These are phyloP conservation scores for Typhlichthys eigenmanni DNA, from an alignment of 2,797 vertebrate species.

Conservation along the genomic window DNA sequence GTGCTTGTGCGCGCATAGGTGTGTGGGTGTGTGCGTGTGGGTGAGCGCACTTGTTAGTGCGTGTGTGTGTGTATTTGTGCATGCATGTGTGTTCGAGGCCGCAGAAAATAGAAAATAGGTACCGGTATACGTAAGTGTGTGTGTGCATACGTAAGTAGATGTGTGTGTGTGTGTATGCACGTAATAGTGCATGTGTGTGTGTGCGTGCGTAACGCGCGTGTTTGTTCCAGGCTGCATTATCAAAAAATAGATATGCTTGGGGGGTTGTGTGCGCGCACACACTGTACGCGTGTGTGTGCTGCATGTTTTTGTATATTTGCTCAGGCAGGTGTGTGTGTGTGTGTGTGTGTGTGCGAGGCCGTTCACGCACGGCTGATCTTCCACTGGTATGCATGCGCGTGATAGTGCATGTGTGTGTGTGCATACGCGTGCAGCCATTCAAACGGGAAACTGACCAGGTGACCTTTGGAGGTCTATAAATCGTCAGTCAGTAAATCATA, in stretches of 20 bases:
- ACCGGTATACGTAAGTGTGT: too few relatives aligned
- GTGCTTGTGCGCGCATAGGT: slow-evolving; percentile 22
- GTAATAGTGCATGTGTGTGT: too few relatives aligned
- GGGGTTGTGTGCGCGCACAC: too few relatives aligned
- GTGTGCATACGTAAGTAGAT: too few relatives aligned
- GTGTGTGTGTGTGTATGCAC: too few relatives aligned
- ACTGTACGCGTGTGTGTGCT: neutral
- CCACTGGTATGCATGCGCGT: neutral
- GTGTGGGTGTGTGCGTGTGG: slow-evolving; percentile 7
- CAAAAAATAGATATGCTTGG: too few relatives aligned
- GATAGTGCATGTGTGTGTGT: slow-evolving; percentile 20
- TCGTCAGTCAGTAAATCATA: slow-evolving; percentile 58
- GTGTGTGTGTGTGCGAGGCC: slow-evolving; percentile 4
- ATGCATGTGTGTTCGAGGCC: neutral
- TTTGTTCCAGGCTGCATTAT: too few relatives aligned
- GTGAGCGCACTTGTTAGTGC: too few relatives aligned
- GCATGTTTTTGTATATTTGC: neutral
- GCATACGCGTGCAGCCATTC: slow-evolving; percentile 41
- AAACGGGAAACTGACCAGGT: slow-evolving; percentile 58
- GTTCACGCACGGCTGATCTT: neutral
- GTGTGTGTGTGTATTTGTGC: slow-evolving; percentile 13
- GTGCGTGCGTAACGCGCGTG: neutral
- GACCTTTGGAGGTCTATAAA: slow-evolving; percentile 56
- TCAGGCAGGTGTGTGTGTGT: neutral
- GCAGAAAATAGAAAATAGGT: too few relatives aligned